A percentile compares a stretch with the other conserved stretches of the same genome.
Conservation (phyloP, 2,113 vertebrate species). For the Oreochromis aureus region DNA sequence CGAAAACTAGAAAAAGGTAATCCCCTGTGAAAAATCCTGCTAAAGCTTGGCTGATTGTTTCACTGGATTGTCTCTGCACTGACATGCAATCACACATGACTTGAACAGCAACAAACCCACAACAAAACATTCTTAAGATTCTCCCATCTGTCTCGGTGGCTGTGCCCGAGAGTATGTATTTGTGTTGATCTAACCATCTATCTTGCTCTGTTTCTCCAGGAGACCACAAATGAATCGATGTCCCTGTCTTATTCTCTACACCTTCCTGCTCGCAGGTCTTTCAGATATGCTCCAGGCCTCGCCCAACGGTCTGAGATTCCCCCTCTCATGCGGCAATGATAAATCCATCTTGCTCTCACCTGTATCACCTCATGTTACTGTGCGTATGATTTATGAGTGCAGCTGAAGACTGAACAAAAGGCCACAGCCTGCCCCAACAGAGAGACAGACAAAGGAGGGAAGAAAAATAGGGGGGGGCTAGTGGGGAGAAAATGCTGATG, state of each 20-base stretch:
- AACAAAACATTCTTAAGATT: not conserved
- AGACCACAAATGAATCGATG: slow-evolving; percentile 5
- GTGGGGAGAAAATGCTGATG: slow-evolving; percentile 19
- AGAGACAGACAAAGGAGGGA: not conserved
- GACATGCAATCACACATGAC: slow-evolving; percentile 21
- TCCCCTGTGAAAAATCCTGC: not conserved
- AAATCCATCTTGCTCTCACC: slow-evolving; percentile 53
- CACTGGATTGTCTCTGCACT: not conserved
- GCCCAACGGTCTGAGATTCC: not conserved
- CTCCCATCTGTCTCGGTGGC: slow-evolving; percentile 11
- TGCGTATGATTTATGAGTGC: slow-evolving; percentile 59
- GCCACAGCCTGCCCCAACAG: slow-evolving; percentile 8
- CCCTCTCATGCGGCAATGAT: slow-evolving; percentile 19
- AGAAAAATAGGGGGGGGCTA: not conserved
- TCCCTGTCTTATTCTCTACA: not conserved
- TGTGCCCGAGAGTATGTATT: not conserved
- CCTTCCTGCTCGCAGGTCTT: not conserved
- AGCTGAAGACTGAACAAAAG: slow-evolving; percentile 44
- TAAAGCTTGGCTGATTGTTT: slow-evolving; percentile 33
- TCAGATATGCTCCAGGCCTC: not conserved
- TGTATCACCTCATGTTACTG: slow-evolving; percentile 22
- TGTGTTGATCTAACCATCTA: not conserved
- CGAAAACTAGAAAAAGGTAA: slow-evolving; percentile 38
- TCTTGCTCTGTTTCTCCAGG: not conserved
- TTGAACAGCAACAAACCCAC: not conserved